Conservation (phyloP, 2,113 vertebrate species). For the Xenus cinereus region DNA sequence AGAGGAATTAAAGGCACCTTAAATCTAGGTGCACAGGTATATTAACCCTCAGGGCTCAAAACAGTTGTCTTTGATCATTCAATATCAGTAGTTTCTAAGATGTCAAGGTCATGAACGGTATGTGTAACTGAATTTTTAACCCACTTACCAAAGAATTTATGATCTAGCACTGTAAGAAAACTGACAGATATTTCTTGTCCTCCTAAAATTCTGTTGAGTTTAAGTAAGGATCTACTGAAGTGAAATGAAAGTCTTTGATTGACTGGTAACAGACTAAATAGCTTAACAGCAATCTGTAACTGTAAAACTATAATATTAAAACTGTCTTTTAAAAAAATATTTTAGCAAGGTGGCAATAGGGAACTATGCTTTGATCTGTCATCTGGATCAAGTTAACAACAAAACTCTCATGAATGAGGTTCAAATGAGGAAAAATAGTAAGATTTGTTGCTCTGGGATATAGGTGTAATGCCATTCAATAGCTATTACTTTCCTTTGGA, state of each 20-base stretch:
- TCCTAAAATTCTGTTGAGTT: conserved; percentile 63
- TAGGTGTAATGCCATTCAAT: conserved; percentile 57
- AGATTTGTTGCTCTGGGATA: conserved; percentile 66
- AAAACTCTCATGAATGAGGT: conserved; percentile 68
- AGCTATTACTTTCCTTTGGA: conserved; percentile 44
- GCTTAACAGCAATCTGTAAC: conserved; percentile 75
- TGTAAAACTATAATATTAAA: conserved; percentile 76
- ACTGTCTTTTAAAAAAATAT: conserved; percentile 76
- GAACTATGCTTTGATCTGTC: conserved; percentile 76
- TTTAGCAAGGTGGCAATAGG: conserved; percentile 77
- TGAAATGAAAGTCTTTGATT: conserved; percentile 73
- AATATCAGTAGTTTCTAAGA: conserved; percentile 26
- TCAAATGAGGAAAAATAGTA: conserved; percentile 74
- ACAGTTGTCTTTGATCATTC: conserved; percentile 42
- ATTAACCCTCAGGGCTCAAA: conserved; percentile 36
- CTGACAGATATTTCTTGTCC: conserved; percentile 52
- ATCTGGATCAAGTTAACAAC: conserved; percentile 77
- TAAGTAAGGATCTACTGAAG: conserved; percentile 66
- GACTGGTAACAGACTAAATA: conserved; percentile 73
- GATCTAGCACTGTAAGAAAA: conserved; percentile 59
- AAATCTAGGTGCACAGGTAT: conserved; percentile 13
- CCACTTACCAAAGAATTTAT: conserved; percentile 63
- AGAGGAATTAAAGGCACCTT: not conserved
- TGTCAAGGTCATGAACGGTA: conserved; percentile 47
- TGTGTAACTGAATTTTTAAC: conserved; percentile 61